Evolutionary conservation across 2,113 vertebrate genomes (phyloP).

Genomic region (Sander lucioperca): DNA sequence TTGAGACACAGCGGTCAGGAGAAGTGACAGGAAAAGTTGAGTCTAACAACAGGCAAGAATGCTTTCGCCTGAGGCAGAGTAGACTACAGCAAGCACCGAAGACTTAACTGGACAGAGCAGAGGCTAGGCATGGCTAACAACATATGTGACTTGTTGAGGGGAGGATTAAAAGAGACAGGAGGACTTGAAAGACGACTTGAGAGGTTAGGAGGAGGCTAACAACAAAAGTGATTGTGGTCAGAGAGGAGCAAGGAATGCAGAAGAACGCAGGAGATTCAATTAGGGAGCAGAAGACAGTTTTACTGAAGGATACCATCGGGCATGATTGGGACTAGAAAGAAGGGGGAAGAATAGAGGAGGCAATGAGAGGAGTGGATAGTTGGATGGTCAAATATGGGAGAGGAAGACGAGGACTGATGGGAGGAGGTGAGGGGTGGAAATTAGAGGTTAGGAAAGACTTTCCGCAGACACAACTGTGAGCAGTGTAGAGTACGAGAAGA

Average conservation of each 20-base stretch:
- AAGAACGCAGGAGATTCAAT: slow-evolving; percentile 49
- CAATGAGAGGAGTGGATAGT: neutral
- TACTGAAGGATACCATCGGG: slow-evolving; percentile 24
- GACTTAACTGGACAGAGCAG: neutral
- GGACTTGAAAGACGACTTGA: slow-evolving; percentile 13
- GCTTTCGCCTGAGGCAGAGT: slow-evolving; percentile 15
- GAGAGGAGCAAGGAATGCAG: slow-evolving; percentile 7
- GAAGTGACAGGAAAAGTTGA: slow-evolving; percentile 26
- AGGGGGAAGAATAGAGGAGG: slow-evolving; percentile 7
- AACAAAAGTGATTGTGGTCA: slow-evolving; percentile 57
- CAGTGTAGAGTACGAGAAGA: slow-evolving; percentile 13
- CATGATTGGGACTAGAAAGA: slow-evolving; percentile 34
- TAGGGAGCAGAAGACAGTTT: slow-evolving; percentile 39
- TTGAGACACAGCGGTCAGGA: slow-evolving; percentile 19
- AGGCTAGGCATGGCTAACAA: slow-evolving; percentile 9
- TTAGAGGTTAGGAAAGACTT: slow-evolving; percentile 32
- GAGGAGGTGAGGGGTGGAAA: slow-evolving; percentile 16
- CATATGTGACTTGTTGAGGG: slow-evolving; percentile 18
- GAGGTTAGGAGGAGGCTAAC: slow-evolving; percentile 50
- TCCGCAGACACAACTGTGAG: slow-evolving; percentile 22
- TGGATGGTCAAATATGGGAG: slow-evolving; percentile 35
- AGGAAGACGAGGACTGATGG: neutral
- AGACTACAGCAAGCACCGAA: slow-evolving; percentile 17
- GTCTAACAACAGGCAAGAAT: slow-evolving; percentile 11
- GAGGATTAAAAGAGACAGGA: slow-evolving; percentile 40